Base-by-base conservation (phyloP, 1,140 invertebrate species). In the Brachionus sp. region DNA sequence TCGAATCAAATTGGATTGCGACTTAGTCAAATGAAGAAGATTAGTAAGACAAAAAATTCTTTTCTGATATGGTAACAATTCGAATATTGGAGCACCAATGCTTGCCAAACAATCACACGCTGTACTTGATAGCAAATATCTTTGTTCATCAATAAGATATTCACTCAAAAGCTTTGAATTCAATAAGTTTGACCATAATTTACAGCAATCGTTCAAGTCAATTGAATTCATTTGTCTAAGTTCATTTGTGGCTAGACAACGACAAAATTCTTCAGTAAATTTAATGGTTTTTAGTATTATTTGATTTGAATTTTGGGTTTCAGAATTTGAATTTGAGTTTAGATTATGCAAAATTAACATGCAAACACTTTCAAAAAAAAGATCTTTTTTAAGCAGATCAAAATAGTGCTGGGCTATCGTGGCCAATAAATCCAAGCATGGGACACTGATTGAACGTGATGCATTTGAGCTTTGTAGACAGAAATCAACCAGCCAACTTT, bases 171-270 rank as follows among this genome's bases (percentile, higher is more conserved):
- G 29, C 39, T 37, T 80, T 37, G 77, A 80, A 66, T 25, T 66
- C 2, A 80, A 42, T 44, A 80, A 44, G 5, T 13, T 62, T 9
- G 77, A 80, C 77, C 77, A 80, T 23, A 80, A 23, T 80, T 80
- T 80, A 80, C 77, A 80, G 35, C 50, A 80, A 44, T 80, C 77
- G n/a, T 80, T 80, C n/a, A 80, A 66, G n/a, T 80, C 77, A 13
- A 80, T 80, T 29, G 35, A 57, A 29, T 39, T 80, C 39, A 80
- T 57, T 66, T 80, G 50, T 29, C 77, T 25, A 39, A 80, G 29
- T 23, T 80, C 77, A 13, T 33, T 25, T 37, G 77, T 80, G n/a
- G 77, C 77, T 42, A 80, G 33, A 62, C 77, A 80, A 2, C 77
- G 46, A 23, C 35, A 16, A 44, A 80, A 80, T 66, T 80, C 77